Evolutionary conservation across 2,113 vertebrate species (phyloP).

Genomic region (Bubo bubo): DNA sequence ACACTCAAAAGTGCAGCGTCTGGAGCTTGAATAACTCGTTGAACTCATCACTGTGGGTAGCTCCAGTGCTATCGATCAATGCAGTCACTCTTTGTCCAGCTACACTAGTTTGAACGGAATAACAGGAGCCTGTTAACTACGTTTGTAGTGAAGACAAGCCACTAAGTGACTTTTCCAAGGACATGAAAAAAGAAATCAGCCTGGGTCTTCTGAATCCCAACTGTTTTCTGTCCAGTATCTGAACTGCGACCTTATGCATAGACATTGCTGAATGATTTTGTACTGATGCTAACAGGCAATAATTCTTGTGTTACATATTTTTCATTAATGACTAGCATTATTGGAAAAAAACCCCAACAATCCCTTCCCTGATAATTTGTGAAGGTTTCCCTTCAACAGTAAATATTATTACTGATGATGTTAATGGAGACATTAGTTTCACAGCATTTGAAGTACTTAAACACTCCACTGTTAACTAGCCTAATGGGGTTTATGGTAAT

Average conservation of each 20-base stretch:
- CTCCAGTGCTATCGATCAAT: not conserved
- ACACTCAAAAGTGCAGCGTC: not conserved
- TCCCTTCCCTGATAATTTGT: constrained; percentile 24
- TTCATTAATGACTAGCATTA: constrained; percentile 17
- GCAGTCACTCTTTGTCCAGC: not conserved
- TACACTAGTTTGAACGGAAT: fast-evolving
- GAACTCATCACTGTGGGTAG: not conserved
- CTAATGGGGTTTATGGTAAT: constrained; percentile 51
- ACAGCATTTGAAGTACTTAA: not conserved
- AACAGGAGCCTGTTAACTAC: fast-evolving
- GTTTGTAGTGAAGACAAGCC: constrained; percentile 26
- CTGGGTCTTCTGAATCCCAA: not conserved
- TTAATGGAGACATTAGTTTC: constrained; percentile 40
- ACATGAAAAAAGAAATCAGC: not conserved
- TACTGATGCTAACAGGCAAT: not conserved
- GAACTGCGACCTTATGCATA: not conserved
- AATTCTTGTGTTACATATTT: not conserved
- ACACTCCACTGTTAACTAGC: constrained; percentile 27
- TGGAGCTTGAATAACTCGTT: not conserved
- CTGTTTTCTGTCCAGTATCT: not conserved
- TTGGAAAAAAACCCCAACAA: not conserved
- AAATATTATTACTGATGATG: constrained; percentile 49
- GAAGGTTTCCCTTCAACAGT: constrained; percentile 28
- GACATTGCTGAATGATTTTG: not conserved
- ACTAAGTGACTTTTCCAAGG: not conserved